Conservation (phyloP, 2,888 invertebrate genomes). For the Gastrophysa polygoni region DNA sequence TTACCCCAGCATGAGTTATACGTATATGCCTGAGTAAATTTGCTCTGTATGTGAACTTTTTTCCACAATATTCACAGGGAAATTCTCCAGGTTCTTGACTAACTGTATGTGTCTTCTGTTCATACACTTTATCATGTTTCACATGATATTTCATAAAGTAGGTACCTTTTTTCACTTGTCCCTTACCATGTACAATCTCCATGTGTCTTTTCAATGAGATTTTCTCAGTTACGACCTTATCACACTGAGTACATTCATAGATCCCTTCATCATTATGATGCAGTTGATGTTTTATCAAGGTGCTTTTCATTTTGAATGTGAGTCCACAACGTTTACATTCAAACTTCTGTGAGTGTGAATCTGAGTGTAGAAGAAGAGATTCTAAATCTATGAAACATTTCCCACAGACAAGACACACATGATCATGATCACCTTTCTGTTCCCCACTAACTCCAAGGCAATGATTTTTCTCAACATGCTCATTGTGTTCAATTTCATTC, state of each 20-base stretch:
- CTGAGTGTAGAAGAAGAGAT: not conserved
- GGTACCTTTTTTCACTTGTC: not conserved
- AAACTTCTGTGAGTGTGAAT: constrained; percentile 10
- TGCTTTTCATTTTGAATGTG: constrained; percentile 29
- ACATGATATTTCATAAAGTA: not conserved
- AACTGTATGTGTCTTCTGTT: not conserved
- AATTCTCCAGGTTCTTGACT: constrained; percentile 1
- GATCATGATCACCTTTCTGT: not conserved
- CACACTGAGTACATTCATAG: constrained; percentile 33
- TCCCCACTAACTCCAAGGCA: not conserved
- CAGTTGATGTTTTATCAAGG: constrained; percentile 29
- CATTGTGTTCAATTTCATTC: constrained; percentile 10
- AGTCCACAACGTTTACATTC: constrained; percentile 32
- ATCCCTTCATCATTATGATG: constrained; percentile 27
- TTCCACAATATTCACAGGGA: constrained; percentile 27
- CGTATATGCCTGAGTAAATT: constrained; percentile 24
- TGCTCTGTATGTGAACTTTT: constrained; percentile 22
- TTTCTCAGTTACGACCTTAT: constrained; percentile 25
- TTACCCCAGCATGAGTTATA: constrained; percentile 29
- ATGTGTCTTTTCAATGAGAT: constrained; percentile 11
- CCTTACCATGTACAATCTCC: not conserved
- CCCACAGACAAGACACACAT: constrained; percentile 17
- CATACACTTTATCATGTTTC: not conserved
- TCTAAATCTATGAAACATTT: constrained; percentile 14
- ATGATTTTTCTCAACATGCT: constrained; percentile 15